Conservation (phyloP, 2,113 vertebrate species). For the Podarcis cretensis region DNA sequence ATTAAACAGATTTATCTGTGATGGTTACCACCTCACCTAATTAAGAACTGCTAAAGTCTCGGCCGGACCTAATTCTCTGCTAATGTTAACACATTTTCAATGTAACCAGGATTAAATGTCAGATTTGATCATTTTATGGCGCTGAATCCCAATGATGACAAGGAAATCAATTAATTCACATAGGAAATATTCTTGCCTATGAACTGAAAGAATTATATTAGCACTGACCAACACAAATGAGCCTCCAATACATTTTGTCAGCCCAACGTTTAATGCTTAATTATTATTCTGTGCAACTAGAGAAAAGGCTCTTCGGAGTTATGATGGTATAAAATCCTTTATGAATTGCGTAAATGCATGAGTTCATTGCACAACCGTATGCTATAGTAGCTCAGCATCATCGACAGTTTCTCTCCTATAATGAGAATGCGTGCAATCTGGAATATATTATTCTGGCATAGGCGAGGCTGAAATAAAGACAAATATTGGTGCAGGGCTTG, state of each 20-base stretch:
- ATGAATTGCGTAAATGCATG: conserved; percentile 47
- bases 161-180: conserved; percentile 58
- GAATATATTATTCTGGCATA: conserved; percentile 50
- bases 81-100: conserved; percentile 35
- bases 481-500: conserved; percentile 32
- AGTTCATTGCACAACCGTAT: conserved; percentile 26
- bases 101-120: conserved; percentile 44
- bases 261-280: conserved; percentile 41
- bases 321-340: conserved; percentile 49
- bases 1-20: conserved; percentile 10
- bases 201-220: conserved; percentile 49
- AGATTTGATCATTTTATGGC: conserved; percentile 38
- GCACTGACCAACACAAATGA: not conserved
- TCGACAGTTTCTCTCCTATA: conserved; percentile 39
- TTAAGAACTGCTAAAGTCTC: conserved; percentile 5
- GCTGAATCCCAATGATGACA: conserved; percentile 30
- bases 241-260: conserved; percentile 49
- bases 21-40: conserved; percentile 12
- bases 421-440: conserved; percentile 23
- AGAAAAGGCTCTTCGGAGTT: conserved; percentile 31
- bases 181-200: conserved; percentile 40
- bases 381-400: conserved; percentile 43
- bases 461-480: conserved; percentile 35
- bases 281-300: conserved; percentile 35
- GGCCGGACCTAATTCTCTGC: not conserved